Percentiles rank a stretch among this genome's conserved stretches.
These are phyloP conservation scores for Rafetus swinhoei DNA, from an alignment of 2,113 vertebrate genomes.

Conservation along the genomic window DNA sequence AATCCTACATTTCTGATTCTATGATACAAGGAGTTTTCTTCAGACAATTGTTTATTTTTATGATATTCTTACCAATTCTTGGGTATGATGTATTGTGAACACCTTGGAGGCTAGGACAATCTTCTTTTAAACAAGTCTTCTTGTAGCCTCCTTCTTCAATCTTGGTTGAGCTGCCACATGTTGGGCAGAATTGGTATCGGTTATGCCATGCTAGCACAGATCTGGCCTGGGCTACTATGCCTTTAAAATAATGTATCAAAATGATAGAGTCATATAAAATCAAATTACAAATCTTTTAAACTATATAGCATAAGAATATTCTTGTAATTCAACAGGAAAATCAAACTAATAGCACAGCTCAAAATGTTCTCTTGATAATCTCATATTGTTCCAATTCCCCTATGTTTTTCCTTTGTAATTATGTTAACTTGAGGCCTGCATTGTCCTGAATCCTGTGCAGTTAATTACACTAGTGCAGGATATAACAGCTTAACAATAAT, in stretches of 20 bases:
- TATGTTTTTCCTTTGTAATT: not conserved
- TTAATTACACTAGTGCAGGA: not conserved
- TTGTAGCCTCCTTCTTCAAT: conserved; percentile 91
- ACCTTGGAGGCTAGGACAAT: conserved; percentile 87
- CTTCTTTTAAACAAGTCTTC: conserved; percentile 87
- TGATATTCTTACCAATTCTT: conserved; percentile 86
- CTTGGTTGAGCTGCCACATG: conserved; percentile 86
- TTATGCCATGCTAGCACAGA: conserved; percentile 91
- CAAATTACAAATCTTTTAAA: not conserved
- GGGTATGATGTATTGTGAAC: conserved; percentile 95
- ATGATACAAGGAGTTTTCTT: not conserved
- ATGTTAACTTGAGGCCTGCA: not conserved
- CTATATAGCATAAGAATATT: not conserved
- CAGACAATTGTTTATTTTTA: not conserved
- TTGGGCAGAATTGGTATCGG: conserved; percentile 91
- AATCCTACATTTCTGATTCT: not conserved
- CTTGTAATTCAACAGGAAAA: not conserved
- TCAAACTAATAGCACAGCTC: not conserved
- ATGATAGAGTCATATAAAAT: not conserved
- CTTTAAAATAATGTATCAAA: conserved; percentile 73
- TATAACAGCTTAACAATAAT: not conserved
- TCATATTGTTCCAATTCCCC: not conserved
- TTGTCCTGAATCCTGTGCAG: not conserved
- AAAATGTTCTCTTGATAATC: not conserved
- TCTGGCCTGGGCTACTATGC: conserved; percentile 91